Base-by-base conservation (phyloP, 2,888 invertebrate species). In the Heterodera filipjevi region DNA sequence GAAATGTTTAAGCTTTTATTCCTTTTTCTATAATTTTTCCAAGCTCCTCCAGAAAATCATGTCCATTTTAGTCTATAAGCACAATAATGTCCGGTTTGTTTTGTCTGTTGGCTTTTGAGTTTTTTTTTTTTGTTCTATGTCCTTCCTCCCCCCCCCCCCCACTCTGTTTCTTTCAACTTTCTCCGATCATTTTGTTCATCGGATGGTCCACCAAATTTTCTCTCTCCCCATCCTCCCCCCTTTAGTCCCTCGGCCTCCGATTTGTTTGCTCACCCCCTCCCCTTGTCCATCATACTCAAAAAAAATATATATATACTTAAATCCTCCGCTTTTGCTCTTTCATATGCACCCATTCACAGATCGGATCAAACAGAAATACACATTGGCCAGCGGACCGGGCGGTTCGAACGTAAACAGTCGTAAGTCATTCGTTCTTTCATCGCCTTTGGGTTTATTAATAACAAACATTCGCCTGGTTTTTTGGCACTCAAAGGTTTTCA, bases 321-420 rank as follows among this genome's bases (percentile, higher is more conserved):
- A 22, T 71, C 44, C 0, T 27, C 73, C 66, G 2, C 68, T 27
- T 30, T 71, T 71, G 66, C 71, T 32, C 39, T 0, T 53, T 76
- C 74, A 74, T 19, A 73, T 39, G 33, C 66, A 6, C 80, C 80
- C 44, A 6, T n/a, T n/a, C 59, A 39, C 66, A 82, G 83, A 82
- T 32, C 72, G 73, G 27, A 76, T 86, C 46, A 73, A 75, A 44
- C 80, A 80, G 71, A 80, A 75, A n/a, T 85, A 80, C 32, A 68
- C 75, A 27, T 44, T 71, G 27, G 70, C 78, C 70, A 72, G 80
- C 44, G 84, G 84, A 27, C 85, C 84, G 32, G 84, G 84, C 30
- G 84, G 84, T 5, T 81, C 84, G 68, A 78, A 85, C 70, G 79
- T 84, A 33, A 85, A 84, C 77, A 84, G 84, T 35, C 79, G 83